Evolutionary conservation across 2,888 invertebrate species (phyloP).

Genomic region (Pharmacophagus antenor): DNA sequence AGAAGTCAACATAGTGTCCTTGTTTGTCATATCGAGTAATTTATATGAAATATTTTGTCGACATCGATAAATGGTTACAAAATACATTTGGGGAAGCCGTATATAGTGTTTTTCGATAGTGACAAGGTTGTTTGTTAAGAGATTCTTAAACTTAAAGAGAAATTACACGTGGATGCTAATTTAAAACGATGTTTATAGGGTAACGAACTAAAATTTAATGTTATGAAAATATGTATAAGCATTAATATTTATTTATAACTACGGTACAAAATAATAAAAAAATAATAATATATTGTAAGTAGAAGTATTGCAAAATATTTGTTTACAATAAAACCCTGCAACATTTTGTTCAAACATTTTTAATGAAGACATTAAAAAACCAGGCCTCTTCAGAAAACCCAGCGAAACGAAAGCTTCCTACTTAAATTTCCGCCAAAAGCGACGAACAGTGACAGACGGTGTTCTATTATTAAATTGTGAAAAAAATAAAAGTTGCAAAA

Average conservation of each 20-base stretch:
- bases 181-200: too few relatives aligned
- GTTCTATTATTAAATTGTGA: slow-evolving; percentile 16
- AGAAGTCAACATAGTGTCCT: slow-evolving; percentile 23
- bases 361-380: neutral
- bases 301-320: neutral
- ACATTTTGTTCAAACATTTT: neutral
- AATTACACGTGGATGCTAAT: too few relatives aligned
- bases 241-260: too few relatives aligned
- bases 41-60: slow-evolving; percentile 2
- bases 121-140: neutral
- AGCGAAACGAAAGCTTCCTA: slow-evolving; percentile 12
- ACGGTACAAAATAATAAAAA: too few relatives aligned
- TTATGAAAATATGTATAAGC: too few relatives aligned
- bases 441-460: slow-evolving; percentile 20
- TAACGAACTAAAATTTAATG: too few relatives aligned
- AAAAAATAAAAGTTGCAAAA: slow-evolving; percentile 28
- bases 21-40: slow-evolving; percentile 20
- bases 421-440: slow-evolving; percentile 18
- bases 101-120: too few relatives aligned
- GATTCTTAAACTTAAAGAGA: neutral
- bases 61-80: neutral
- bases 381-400: neutral
- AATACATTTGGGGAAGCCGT: neutral
- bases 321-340: neutral
- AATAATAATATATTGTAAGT: too few relatives aligned